Evolutionary conservation across 2,888 invertebrate species (phyloP).

Genomic region (Aphrophora alni): DNA sequence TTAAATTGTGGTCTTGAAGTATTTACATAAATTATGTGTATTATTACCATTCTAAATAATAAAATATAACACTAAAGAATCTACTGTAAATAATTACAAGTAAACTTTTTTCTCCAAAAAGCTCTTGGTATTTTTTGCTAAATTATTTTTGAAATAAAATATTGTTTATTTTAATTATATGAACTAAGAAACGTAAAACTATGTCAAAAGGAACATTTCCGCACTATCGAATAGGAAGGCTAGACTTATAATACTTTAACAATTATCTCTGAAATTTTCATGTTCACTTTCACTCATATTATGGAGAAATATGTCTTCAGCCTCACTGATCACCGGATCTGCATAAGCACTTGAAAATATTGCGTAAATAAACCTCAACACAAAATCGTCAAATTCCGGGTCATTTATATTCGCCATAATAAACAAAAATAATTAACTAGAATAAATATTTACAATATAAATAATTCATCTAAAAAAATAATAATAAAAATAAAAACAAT

Average conservation of each 20-base stretch:
- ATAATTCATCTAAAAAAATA: too few species aligned
- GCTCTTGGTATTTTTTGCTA: background rate
- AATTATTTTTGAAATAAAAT: background rate
- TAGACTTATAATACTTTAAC: background rate
- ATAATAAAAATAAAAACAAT: too few species aligned
- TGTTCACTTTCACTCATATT: slow-evolving; percentile 65
- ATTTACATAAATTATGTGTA: too few species aligned
- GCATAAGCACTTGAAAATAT: too few species aligned
- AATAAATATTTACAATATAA: too few species aligned
- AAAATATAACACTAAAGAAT: background rate
- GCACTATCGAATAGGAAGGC: background rate
- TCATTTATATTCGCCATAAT: too few species aligned
- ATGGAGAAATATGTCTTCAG: slow-evolving; percentile 77
- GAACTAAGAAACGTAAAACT: background rate
- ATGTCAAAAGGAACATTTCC: background rate
- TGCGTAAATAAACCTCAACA: too few species aligned
- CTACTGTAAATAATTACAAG: background rate
- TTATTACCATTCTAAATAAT: too few species aligned
- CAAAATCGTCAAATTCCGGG: too few species aligned
- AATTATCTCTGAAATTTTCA: background rate
- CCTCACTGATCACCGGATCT: slow-evolving; percentile 70
- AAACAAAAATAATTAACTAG: too few species aligned
- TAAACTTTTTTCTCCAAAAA: background rate
- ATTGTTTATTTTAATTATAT: background rate
- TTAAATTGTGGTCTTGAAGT: too few species aligned